phyloP scores from a whole-genome alignment of 2,797 vertebrate species.

The Pristis pectinata region DNA sequence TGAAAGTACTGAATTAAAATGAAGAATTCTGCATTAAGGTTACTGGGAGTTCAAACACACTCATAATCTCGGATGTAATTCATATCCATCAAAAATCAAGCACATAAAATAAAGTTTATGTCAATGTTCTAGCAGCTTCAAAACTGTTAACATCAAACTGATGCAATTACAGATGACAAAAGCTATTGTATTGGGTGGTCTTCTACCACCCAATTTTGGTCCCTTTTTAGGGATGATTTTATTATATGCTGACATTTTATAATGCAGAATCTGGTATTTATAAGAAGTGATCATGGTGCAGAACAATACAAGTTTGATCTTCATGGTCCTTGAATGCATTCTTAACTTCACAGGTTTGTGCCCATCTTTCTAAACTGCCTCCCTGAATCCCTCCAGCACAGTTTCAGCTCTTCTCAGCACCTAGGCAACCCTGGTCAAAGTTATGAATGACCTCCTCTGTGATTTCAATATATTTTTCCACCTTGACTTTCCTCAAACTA shows the following conservation, averaged over 20 bases:
- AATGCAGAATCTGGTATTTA: not conserved
- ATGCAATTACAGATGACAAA: not conserved
- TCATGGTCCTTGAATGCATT: not conserved
- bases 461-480: not conserved
- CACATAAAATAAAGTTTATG: not conserved
- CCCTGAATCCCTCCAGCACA: not conserved
- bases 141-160: not conserved
- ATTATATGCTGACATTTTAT: not conserved
- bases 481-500: too few relatives aligned
- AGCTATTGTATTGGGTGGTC: not conserved
- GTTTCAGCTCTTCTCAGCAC: not conserved
- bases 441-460: not conserved
- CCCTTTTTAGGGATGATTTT: not conserved
- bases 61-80: not conserved
- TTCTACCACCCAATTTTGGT: not conserved
- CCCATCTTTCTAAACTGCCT: not conserved
- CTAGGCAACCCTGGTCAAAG: not conserved
- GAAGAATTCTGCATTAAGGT: not conserved
- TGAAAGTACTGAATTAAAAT: not conserved
- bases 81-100: not conserved
- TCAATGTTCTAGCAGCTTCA: not conserved
- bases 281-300: not conserved
- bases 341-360: not conserved
- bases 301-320: not conserved
- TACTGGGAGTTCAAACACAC: not conserved